Evolutionary conservation across 2,113 vertebrate genomes (phyloP), one percentile per base, ranked within the genome.

Genomic region (Nothoprocta perdicaria): DNA sequence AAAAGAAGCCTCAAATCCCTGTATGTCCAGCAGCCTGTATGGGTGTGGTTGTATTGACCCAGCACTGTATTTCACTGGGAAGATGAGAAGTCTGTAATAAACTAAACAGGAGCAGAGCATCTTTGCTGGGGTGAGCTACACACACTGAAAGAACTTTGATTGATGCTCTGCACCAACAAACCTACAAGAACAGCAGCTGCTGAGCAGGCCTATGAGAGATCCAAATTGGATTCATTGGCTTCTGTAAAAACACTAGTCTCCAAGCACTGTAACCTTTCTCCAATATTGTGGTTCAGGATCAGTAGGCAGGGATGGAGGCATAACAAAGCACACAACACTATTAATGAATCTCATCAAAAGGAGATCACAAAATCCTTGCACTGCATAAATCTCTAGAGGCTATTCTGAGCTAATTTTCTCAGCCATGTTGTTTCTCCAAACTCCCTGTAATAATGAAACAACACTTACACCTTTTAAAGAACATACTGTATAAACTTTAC

Each of bases 391-490:
- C 73, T 93, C 80, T 72, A 71, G 72, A 79, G 76, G 67, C 24
- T 73, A 86, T 73, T 45, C 46, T 52, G 53, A 76, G 55, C 57
- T 86, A 66, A 90, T 95, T 96, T 94, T 86, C 89, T 84, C 77
- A 82, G 69, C 48, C 1, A 0, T 43, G 53, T 82, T 94, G 13
- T 84, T 94, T 94, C 80, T 86, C 71, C 62, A 74, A 74, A 50
- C 63, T 95, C 80, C 78, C 38, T 68, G 65, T 50, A 82, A 92
- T 92, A 92, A 95, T 67, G 33, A 94, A 92, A 82, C 53, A 58
- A 63, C 67, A 90, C 92, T 86, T 93, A 68, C 46, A 88, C 69
- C 75, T 95, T 95, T 94, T 90, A 91, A 90, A 48, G 55, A 88
- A 23, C 63, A 63, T 60, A 86, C 79, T 63, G 74, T 84, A 67